Base-by-base conservation (phyloP, 2,888 invertebrate genomes). In the Parascotia fuliginaria region DNA sequence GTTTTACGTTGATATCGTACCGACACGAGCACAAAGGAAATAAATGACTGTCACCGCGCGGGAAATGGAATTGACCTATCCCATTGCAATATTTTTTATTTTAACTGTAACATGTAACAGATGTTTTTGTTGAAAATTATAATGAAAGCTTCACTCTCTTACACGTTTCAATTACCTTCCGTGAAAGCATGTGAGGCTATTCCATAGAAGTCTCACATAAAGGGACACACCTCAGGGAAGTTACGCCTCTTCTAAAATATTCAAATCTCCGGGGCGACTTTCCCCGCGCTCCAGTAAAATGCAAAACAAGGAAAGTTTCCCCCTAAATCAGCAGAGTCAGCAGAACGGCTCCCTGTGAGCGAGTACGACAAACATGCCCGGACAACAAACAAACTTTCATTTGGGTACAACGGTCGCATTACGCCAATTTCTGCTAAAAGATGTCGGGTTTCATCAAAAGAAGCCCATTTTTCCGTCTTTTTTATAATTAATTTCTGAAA, bases 271-370 rank as follows among this genome's bases (percentile, higher is more conserved):
- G 71, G 87, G 86, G 87, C 75, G 85, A 84, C 83, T 83, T 84
- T 84, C 84, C 83, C 80, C 75, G 75, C 69, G 75, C 80, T 75
- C 70, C 82, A 76, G 79, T 85, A 81, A 84, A 89, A 89, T 90
- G 83, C 85, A 84, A 90, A 90, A 89, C 87, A 89, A 85, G 85
- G 72, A 83, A 89, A 89, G 78, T 89, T 90, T 83, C 74, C 59
- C 83, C 82, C 80, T 85, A 89, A 90, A 90, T 89, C 87, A 88
- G 82, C 76, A 62, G 72, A 77, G 76, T 77, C 77, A 76, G 76
- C 77, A 71, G 66, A 69, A 75, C 72, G 66, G 66, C 71, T 72
- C 73, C 73, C 66, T 58, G 64, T 69, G 67, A 65, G 62, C 73
- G 67, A n/a, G n/a, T 68, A 70, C 65, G 73, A 77, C 81, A 77